Evolutionary conservation across 1,140 invertebrate genomes (phyloP).

Genomic region (Ridgeia piscesae): DNA sequence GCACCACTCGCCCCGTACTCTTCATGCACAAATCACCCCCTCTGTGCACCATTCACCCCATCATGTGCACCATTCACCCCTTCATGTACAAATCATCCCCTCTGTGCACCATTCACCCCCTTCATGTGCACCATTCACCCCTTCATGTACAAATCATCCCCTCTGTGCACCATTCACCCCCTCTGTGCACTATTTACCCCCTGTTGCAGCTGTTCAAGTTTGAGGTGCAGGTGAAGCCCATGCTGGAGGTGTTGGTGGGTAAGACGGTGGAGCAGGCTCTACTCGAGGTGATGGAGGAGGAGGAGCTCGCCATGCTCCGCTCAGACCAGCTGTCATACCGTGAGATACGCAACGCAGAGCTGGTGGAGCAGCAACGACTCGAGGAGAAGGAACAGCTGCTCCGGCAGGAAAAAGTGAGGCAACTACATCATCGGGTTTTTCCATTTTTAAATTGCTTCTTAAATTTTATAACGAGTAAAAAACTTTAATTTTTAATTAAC

Average conservation of each 20-base stretch:
- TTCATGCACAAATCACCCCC: too few species aligned
- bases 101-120: too few species aligned
- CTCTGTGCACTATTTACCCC: neutral
- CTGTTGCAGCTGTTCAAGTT: constrained; percentile 69
- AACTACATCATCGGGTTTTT: too few species aligned
- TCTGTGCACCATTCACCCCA: too few species aligned
- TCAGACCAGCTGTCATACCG: constrained; percentile 78
- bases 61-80: too few species aligned
- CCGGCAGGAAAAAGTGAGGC: constrained; percentile 61
- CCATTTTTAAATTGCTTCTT: too few species aligned
- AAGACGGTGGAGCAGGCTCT: constrained; percentile 85
- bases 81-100: too few species aligned
- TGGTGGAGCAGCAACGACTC: constrained; percentile 73
- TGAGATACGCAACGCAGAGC: constrained; percentile 72
- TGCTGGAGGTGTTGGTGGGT: constrained; percentile 82
- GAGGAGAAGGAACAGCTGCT: constrained; percentile 72
- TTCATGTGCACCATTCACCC: too few species aligned
- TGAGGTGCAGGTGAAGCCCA: constrained; percentile 82
- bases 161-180: neutral
- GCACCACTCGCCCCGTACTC: too few species aligned
- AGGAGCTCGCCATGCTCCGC: constrained; percentile 67
- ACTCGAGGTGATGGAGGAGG: constrained; percentile 69
- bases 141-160: too few species aligned
- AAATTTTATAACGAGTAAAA: too few species aligned
- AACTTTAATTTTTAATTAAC: too few species aligned